Conservation (phyloP, 2,113 vertebrate genomes). For the Oryzias woworae region DNA sequence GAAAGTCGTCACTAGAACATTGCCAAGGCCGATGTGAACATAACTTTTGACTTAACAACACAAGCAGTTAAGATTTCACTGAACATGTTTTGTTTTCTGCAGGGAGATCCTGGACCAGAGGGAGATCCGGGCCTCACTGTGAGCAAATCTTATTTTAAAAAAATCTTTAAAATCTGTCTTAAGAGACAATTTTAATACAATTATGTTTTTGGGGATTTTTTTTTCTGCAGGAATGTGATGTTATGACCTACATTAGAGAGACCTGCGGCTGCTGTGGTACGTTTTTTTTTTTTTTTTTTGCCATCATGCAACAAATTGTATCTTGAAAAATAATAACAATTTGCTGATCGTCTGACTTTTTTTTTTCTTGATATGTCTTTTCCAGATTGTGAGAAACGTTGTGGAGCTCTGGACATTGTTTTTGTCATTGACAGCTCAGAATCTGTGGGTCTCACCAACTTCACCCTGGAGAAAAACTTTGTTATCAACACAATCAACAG, state of each 20-base stretch:
- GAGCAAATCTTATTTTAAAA: constrained; percentile 60
- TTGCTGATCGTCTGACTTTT: not conserved
- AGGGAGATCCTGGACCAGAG: constrained; percentile 87
- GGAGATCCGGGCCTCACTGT: constrained; percentile 95
- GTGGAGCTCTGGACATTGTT: constrained; percentile 93
- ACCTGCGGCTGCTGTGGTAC: constrained; percentile 97
- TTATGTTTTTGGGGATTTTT: not conserved
- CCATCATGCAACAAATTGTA: not conserved
- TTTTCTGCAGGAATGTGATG: constrained; percentile 81
- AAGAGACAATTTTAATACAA: constrained; percentile 1
- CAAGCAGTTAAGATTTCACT: not conserved
- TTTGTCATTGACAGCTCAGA: constrained; percentile 99
- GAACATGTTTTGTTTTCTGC: constrained; percentile 31
- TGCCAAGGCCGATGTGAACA: too few species aligned
- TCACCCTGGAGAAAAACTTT: constrained; percentile 97
- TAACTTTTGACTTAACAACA: not conserved
- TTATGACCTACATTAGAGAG: constrained; percentile 97
- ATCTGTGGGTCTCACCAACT: constrained; percentile 97
- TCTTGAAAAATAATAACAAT: not conserved
- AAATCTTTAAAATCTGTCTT: not conserved
- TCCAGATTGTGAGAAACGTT: constrained; percentile 95
- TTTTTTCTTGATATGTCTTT: constrained; percentile 15
- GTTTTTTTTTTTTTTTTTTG: constrained; percentile 51
- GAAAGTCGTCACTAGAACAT: too few species aligned
- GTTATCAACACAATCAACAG: constrained; percentile 96